Conservation (phyloP, 1,140 invertebrate genomes). For the Drosophila setifemur region DNA sequence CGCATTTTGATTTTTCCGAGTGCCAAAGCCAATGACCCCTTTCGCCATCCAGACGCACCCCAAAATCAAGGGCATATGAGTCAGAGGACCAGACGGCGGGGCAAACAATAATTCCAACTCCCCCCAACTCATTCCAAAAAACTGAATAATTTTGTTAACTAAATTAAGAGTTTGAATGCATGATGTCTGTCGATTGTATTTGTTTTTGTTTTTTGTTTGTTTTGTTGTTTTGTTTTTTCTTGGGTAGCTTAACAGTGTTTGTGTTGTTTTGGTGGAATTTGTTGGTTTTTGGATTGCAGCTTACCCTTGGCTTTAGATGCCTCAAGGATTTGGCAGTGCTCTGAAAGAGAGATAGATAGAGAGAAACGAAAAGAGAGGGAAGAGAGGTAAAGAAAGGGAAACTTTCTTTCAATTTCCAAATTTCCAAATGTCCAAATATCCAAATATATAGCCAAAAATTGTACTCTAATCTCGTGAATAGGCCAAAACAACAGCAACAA, state of each 20-base stretch:
- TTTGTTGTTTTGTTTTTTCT: slow-evolving; percentile 30
- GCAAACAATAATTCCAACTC: slow-evolving; percentile 60
- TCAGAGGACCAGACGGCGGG: slow-evolving; percentile 59
- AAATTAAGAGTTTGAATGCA: slow-evolving; percentile 58
- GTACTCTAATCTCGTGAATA: slow-evolving; percentile 33
- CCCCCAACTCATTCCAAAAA: background rate
- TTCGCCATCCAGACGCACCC: slow-evolving; percentile 27
- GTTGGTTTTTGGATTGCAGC: slow-evolving; percentile 57
- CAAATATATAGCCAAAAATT: slow-evolving; percentile 67
- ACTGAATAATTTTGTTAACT: slow-evolving; percentile 44
- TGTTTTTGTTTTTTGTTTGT: too few relatives aligned
- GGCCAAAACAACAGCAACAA: slow-evolving; percentile 32
- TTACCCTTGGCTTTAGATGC: slow-evolving; percentile 81
- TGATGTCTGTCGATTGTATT: slow-evolving; percentile 18
- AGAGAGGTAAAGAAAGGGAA: slow-evolving; percentile 59
- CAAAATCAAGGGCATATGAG: slow-evolving; percentile 47
- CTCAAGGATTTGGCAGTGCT: slow-evolving; percentile 72
- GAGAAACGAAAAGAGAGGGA: slow-evolving; percentile 34
- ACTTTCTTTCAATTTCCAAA: slow-evolving; percentile 38
- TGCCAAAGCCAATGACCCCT: slow-evolving; percentile 45
- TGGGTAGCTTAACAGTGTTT: slow-evolving; percentile 27
- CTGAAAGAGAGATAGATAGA: slow-evolving; percentile 71
- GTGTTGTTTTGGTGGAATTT: slow-evolving; percentile 35
- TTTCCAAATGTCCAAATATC: too few relatives aligned
- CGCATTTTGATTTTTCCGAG: slow-evolving; percentile 55